phyloP scores from a whole-genome alignment of 2,113 vertebrate genomes.

The Chitala chitala region DNA sequence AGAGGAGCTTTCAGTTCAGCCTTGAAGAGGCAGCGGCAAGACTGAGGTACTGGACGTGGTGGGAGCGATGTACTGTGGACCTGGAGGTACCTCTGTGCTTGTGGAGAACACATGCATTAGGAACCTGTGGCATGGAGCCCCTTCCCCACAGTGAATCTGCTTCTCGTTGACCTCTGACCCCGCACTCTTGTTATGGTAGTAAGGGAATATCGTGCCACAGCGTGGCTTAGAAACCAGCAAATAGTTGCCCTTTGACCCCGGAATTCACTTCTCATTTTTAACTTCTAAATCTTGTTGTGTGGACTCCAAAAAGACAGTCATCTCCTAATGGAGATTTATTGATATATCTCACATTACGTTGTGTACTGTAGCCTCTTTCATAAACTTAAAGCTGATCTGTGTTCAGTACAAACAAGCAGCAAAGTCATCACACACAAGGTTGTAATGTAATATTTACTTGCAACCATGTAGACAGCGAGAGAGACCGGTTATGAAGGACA shows the following conservation, averaged over 20 bases:
- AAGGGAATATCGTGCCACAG: slow-evolving; percentile 19
- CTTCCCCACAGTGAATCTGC: background rate
- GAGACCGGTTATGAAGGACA: no score
- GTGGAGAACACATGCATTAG: background rate
- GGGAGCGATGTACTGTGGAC: background rate
- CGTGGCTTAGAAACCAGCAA: slow-evolving; percentile 12
- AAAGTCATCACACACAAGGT: slow-evolving; percentile 13
- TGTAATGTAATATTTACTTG: slow-evolving; percentile 17
- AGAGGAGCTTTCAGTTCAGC: background rate
- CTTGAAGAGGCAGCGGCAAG: background rate
- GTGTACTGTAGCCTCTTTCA: slow-evolving; percentile 37
- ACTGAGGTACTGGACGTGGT: background rate
- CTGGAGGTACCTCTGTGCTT: background rate
- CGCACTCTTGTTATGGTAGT: slow-evolving; percentile 26
- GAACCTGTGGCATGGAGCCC: background rate
- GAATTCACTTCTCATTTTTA: slow-evolving; percentile 32
- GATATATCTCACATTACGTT: no score
- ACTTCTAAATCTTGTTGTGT: no score
- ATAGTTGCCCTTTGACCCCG: slow-evolving; percentile 38
- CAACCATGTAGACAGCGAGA: no score
- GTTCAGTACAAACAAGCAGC: slow-evolving; percentile 34
- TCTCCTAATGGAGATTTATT: slow-evolving; percentile 25
- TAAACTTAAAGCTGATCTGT: slow-evolving; percentile 33
- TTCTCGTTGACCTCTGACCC: slow-evolving; percentile 24
- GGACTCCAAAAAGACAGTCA: slow-evolving; percentile 30